Evolutionary conservation across 92 coral and sea anemone species (phyloP).

Genomic region (Plumapathes pennacea): DNA sequence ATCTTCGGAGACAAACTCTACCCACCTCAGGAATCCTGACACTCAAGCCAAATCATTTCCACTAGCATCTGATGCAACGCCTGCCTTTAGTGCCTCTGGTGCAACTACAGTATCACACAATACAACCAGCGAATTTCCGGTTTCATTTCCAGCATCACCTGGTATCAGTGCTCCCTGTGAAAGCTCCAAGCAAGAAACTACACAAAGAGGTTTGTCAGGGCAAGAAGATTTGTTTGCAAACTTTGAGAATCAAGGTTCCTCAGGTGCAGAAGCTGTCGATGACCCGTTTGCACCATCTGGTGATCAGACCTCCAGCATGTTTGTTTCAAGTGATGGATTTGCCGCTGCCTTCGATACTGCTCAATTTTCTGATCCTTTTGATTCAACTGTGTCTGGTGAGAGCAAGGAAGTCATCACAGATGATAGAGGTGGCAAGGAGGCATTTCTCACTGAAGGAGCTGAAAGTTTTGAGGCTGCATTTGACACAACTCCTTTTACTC

Average conservation of each 20-base stretch:
- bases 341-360: too few species aligned
- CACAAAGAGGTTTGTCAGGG: constrained; percentile 2
- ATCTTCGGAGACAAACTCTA: constrained; percentile 55
- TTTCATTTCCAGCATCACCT: too few species aligned
- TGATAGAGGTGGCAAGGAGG: neutral
- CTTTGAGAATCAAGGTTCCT: constrained; percentile 15
- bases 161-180: neutral
- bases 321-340: too few species aligned
- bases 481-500: neutral
- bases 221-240: constrained; percentile 20
- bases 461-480: constrained; percentile 17
- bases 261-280: constrained; percentile 39
- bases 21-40: constrained; percentile 28
- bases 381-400: neutral
- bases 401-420: neutral
- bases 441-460: neutral
- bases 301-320: too few species aligned
- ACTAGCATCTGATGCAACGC: too few species aligned
- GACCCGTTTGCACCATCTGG: constrained; percentile 82
- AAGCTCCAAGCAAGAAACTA: neutral
- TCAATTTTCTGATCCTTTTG: constrained; percentile 29
- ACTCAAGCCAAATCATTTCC: too few species aligned
- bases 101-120: too few species aligned
- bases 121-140: too few species aligned
- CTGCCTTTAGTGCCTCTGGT: too few species aligned